phyloP scores from a whole-genome alignment of 2,797 vertebrate species.

The Hyperoplus lanceolatus region DNA sequence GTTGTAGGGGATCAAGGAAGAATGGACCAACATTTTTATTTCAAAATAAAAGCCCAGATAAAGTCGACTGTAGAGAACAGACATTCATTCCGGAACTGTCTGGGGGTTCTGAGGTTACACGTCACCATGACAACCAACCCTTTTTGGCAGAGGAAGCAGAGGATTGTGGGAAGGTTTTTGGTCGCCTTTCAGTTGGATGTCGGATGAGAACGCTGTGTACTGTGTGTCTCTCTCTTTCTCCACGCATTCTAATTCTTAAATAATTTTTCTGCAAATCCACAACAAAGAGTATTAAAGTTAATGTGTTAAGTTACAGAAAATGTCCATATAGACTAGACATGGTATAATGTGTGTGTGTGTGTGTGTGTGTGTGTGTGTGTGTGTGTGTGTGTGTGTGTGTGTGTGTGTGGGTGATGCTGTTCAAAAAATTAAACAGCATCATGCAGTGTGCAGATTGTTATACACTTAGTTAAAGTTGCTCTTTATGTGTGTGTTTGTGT shows the following conservation, averaged over 20 bases:
- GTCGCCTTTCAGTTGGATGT: constrained; percentile 62
- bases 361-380: too few species aligned
- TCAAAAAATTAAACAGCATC: background rate
- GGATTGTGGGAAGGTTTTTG: constrained; percentile 73
- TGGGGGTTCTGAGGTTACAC: constrained; percentile 34
- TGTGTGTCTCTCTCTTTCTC: constrained; percentile 4
- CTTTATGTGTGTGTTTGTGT: background rate
- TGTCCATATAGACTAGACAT: too few species aligned
- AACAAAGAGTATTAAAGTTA: too few species aligned
- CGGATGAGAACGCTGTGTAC: constrained; percentile 40
- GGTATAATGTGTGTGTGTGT: too few species aligned
- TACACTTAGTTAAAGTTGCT: background rate
- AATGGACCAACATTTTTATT: too few species aligned
- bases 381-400: too few species aligned
- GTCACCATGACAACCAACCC: constrained; percentile 59
- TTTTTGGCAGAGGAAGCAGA: constrained; percentile 51
- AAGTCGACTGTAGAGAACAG: background rate
- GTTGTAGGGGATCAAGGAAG: constrained; percentile 9
- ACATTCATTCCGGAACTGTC: constrained; percentile 36
- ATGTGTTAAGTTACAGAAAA: too few species aligned
- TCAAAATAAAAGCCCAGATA: background rate
- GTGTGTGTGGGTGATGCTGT: too few species aligned
- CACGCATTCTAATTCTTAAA: background rate
- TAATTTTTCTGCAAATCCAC: too few species aligned
- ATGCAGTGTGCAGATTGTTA: background rate